Conservation (phyloP, 2,113 vertebrate species). For the Aix galericulata region DNA sequence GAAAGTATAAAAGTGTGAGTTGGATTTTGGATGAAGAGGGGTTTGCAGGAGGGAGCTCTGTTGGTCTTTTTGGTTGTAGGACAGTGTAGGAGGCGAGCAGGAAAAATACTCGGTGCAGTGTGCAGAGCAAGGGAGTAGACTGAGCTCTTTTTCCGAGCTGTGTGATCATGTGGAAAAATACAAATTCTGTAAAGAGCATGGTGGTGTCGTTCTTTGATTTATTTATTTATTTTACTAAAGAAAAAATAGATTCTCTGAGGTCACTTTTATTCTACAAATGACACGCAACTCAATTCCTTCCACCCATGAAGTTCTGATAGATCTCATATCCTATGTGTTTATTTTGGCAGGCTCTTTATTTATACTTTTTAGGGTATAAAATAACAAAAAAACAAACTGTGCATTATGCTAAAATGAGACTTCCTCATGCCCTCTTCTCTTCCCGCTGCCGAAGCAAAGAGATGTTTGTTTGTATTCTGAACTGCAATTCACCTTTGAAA, state of each 20-base stretch:
- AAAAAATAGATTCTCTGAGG: background rate
- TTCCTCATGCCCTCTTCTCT: conserved; percentile 16
- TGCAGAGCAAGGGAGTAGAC: background rate
- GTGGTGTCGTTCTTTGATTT: background rate
- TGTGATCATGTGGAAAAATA: background rate
- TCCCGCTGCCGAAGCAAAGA: background rate
- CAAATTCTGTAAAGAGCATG: background rate
- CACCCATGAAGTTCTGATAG: background rate
- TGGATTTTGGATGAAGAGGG: background rate
- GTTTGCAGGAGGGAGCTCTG: background rate
- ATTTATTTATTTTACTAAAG: background rate
- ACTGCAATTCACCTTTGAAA: conserved; percentile 64
- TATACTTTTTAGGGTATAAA: conserved; percentile 43
- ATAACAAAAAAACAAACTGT: conserved; percentile 59
- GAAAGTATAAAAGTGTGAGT: background rate
- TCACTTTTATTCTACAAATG: conserved; percentile 7
- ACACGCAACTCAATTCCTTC: background rate
- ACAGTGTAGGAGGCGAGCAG: background rate
- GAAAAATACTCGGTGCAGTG: background rate
- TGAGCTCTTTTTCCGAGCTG: background rate
- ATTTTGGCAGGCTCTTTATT: conserved; percentile 39
- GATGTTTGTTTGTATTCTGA: conserved; percentile 59
- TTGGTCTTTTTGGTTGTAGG: background rate
- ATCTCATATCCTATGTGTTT: conserved; percentile 1
- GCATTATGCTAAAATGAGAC: conserved; percentile 30